Base-by-base conservation (phyloP, 2,888 invertebrate species). In the Unio pictorum region DNA sequence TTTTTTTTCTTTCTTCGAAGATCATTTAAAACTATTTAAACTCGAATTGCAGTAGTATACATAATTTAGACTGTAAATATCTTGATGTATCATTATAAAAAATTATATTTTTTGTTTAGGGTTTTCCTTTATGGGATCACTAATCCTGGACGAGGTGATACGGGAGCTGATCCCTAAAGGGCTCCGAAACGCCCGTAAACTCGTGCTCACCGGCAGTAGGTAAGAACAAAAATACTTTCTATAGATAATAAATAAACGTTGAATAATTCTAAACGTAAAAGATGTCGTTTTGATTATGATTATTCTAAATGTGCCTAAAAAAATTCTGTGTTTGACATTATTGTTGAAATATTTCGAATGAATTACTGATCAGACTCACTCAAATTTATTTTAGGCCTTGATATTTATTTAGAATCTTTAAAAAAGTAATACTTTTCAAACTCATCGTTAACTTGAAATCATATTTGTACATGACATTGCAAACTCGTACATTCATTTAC, bases 51-150 rank as follows among this genome's bases (percentile, higher is more conserved):
- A 15, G 3, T 45, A 45, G 11, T 11, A 45, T 11, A 11, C 11
- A 45, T 4, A 15, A 15, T 45, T 15, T 15, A 45, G 45, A 45
- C 45, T 34, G 1, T 34, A 34, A 34, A 34, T 34, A 34, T 7
- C 5, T 7, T 34, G 34, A 34, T 15, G 15, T 45, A 45, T 45
- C 15, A 15, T 45, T 45, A 59, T 20, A 20, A 64, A 23, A 23
- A 20, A 55, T 61, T 54, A 6, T 59, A 15, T 64, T 67, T 65
- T 56, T 30, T 18, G 78, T 79, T 63, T 77, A 76, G 82, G 76
- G 7, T 96, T 96, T 90, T 93, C 94, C 55, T 97, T 97, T 90
- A 94, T 96, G 93, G 97, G 97, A 1, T 94, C 96, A 0, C 91
- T 94, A 71, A 95, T 97, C 67, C 93, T 97, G 34, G 94, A 94